Evolutionary conservation across 2,888 invertebrate species (phyloP).

Genomic region (Drosophila paramelanica): DNA sequence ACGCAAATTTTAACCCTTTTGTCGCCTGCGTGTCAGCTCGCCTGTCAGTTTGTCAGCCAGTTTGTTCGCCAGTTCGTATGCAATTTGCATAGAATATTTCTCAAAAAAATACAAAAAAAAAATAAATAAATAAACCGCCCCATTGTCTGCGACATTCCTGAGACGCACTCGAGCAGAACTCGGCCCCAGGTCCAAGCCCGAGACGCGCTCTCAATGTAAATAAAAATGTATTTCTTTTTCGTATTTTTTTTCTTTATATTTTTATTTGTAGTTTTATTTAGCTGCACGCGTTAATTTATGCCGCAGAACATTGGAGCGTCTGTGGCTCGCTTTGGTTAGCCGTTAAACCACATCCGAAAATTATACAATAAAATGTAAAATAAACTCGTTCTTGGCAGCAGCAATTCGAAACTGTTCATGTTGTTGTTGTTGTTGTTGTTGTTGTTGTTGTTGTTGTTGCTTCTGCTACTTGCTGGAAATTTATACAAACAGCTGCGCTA

Average conservation of each 20-base stretch:
- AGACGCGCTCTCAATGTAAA: conserved; percentile 59
- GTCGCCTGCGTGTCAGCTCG: conserved; percentile 21
- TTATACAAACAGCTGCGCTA: conserved; percentile 74
- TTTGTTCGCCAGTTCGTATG: background rate
- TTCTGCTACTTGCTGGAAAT: conserved; percentile 50
- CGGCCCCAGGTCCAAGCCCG: conserved; percentile 22
- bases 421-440: conserved; percentile 20
- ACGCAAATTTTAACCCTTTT: conserved; percentile 66
- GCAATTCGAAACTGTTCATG: conserved; percentile 22
- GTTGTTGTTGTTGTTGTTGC: conserved; percentile 34
- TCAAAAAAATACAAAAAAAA: conserved; percentile 15
- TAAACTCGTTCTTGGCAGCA: conserved; percentile 59
- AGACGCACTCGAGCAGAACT: conserved; percentile 59
- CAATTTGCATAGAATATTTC: conserved; percentile 71
- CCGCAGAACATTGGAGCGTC: conserved; percentile 43
- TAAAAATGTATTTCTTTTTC: conserved; percentile 63
- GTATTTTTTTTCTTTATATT: conserved; percentile 19
- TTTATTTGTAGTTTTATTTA: conserved; percentile 71
- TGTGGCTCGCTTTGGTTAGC: conserved; percentile 39
- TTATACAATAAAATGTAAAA: conserved; percentile 79
- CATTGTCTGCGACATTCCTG: conserved; percentile 74
- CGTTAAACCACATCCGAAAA: conserved; percentile 76
- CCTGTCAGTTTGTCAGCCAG: conserved; percentile 4
- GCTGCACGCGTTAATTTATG: conserved; percentile 80
- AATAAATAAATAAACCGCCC: conserved; percentile 56